Base-by-base conservation (phyloP, 1,140 invertebrate species). In the Sinonovacula constricta region DNA sequence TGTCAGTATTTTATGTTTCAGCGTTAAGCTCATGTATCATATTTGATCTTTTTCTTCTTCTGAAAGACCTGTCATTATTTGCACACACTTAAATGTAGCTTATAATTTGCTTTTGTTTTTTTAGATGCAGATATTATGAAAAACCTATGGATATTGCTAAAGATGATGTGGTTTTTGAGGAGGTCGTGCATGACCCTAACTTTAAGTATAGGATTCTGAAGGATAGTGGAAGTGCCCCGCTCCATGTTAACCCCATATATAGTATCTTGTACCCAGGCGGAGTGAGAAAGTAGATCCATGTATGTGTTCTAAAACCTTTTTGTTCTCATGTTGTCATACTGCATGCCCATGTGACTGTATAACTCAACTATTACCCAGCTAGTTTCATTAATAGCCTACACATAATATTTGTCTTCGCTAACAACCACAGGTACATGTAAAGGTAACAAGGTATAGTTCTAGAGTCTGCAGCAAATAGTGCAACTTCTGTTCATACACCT, bases 191-290 rank as follows among this genome's bases (percentile, higher is more conserved):
- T 82, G 86, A 88, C 76, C 85, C 85, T 45, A 88, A 88, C 72
- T 88, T 83, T 87, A 82, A 83, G 59, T 87, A 83, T 85, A 83
- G 88, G 81, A 49, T 83, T 12, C 60, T 75, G 51, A 82, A 76
- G 68, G 83, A 81, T 22, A 51, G 63, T 26, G 80, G 85, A 30
- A 49, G 71, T n/a, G 65, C 57, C 51, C 79, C 82, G 28, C 57
- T 87, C 24, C 88, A 89, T 81, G 86, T 89, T 69, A 84, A 89
- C 76, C 82, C 81, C 49, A 88, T 89, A 63, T 88, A 88, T 84
- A 81, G 77, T 78, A 80, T 89, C 68, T 86, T 89, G 82, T 89
- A 89, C 67, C 88, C 88, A n/a, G 83, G 82, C 0, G 59, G 53
- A 49, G 7, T 10, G 18, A 45, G 39, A 18, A 45, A 45, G 18